These are phyloP conservation scores for Coturnix japonica DNA, from an alignment of 2,113 vertebrate species.

Conservation along the genomic window DNA sequence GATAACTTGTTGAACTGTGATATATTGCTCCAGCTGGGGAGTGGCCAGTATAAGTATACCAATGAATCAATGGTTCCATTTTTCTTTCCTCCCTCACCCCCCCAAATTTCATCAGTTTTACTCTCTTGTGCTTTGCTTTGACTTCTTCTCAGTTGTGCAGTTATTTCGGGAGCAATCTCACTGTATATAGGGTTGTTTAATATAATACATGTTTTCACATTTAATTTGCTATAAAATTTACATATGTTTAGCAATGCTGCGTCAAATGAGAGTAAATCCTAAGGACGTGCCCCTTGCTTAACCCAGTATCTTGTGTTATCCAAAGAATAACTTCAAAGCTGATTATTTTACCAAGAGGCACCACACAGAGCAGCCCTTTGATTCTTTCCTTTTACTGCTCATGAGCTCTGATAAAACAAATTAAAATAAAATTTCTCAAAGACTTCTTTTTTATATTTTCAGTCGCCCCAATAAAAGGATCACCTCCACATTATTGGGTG, in stretches of 20 bases:
- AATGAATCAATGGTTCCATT: not conserved
- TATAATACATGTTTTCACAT: constrained; percentile 43
- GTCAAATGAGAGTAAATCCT: constrained; percentile 61
- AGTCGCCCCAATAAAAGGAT: constrained; percentile 59
- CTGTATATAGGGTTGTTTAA: not conserved
- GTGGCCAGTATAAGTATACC: not conserved
- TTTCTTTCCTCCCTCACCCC: not conserved
- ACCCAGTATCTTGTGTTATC: constrained; percentile 67
- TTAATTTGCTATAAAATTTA: constrained; percentile 52
- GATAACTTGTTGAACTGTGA: constrained; percentile 8
- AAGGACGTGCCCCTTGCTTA: constrained; percentile 45
- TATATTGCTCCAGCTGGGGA: not conserved
- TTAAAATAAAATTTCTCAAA: constrained; percentile 72
- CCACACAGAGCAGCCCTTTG: constrained; percentile 64
- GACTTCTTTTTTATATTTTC: constrained; percentile 59
- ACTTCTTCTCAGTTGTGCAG: not conserved
- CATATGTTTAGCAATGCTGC: constrained; percentile 46
- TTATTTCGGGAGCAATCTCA: not conserved
- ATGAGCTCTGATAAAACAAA: constrained; percentile 62
- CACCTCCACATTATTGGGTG: constrained; percentile 30
- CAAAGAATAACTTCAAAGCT: constrained; percentile 79
- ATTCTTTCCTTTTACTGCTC: constrained; percentile 71
- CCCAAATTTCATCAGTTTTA: not conserved
- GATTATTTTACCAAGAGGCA: constrained; percentile 73
- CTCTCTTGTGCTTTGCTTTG: not conserved